Conservation (phyloP, 2,888 invertebrate species). For the Oligia latruncula region DNA sequence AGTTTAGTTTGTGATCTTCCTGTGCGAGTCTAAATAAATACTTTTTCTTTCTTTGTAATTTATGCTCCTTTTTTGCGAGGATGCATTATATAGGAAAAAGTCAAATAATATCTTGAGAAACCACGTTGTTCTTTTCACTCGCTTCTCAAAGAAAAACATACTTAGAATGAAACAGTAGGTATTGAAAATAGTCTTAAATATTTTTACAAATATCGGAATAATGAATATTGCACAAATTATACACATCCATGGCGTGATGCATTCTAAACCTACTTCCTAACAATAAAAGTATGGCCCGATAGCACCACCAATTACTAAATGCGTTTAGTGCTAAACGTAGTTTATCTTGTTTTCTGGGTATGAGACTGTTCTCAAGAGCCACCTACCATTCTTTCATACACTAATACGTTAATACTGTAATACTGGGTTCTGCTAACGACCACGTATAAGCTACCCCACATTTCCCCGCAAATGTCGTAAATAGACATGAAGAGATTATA, state of each 20-base stretch:
- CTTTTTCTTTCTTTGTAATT: background rate
- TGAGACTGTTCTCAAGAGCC: background rate
- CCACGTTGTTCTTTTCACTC: background rate
- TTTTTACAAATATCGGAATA: background rate
- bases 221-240: background rate
- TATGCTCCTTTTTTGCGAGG: background rate
- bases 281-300: background rate
- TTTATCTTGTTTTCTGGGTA: background rate
- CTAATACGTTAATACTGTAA: background rate
- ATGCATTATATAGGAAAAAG: too few species aligned
- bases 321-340: background rate
- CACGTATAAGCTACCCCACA: conserved; percentile 19
- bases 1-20: background rate
- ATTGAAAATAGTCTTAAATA: background rate
- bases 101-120: background rate
- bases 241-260: background rate
- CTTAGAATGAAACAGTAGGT: background rate
- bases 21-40: background rate
- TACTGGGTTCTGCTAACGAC: background rate
- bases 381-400: background rate
- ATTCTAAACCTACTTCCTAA: background rate
- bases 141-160: background rate
- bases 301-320: background rate
- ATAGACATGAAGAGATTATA: conserved; percentile 28
- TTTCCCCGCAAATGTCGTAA: conserved; percentile 34